Evolutionary conservation across 92 coral and sea anemone genomes (phyloP), one percentile per base, ranked within the genome.

Genomic region (Palythoa grandis): DNA sequence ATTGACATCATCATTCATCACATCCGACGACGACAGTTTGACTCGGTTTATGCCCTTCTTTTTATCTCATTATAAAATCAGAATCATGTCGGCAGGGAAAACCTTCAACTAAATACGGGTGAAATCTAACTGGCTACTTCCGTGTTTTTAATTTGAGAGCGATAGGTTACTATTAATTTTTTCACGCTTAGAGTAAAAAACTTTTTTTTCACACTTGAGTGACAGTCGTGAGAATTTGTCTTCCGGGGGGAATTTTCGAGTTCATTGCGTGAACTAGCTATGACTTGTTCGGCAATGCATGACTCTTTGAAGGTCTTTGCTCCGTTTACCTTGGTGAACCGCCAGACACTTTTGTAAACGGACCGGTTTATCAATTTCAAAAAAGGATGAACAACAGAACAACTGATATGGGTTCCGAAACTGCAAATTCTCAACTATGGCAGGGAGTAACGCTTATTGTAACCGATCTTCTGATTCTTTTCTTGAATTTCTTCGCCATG

Each of bases 401-500:
- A 10, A 8, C 29, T 10, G 17, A 20, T 7, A 3, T 20, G 5
- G 24, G 20, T 16, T 11, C 79, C 37, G 54, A 7, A 19, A 25
- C 23, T 17, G 17, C 25, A 25, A 22, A 70, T 43, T 14, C 77
- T 35, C 69, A 52, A 72, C 70, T 73, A 39, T 38, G 29, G 61
- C 74, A 76, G 82, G 93, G 93, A 19, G 65, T 77, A 58, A 56
- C 93, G 11, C 74, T 91, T 53, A 66, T 91, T 40, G 6, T 78
- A 22, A 82, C 82, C 19, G 93, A 88, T 74, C 39, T 88, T 17
- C 54, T 77, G n/a, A 91, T 88, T 38, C 40, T 91, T 70, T 43
- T 84, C 56, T 79, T 91, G 23, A 91, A 91, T 83, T 35, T 54
- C 58, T 63, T 77, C 47, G 89, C 91, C 37, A 74, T 91, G 68